Evolutionary conservation across 2,113 vertebrate genomes (phyloP).

Genomic region (Elgaria multicarinata): DNA sequence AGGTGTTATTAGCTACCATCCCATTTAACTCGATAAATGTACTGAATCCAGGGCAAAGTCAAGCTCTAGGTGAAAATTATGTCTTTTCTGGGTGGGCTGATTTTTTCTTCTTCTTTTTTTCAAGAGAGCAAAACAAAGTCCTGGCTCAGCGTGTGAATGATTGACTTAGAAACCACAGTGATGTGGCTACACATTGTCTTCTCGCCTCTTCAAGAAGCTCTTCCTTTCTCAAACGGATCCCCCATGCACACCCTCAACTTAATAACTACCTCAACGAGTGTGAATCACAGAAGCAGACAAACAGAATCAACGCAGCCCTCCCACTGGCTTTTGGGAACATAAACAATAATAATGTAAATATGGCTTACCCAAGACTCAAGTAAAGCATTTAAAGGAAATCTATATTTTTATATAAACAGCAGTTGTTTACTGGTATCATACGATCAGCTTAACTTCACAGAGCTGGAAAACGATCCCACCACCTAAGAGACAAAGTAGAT

Average conservation of each 20-base stretch:
- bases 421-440: constrained; percentile 69
- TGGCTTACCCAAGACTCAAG: constrained; percentile 67
- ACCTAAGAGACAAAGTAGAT: constrained; percentile 42
- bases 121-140: constrained; percentile 50
- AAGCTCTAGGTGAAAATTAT: not conserved
- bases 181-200: constrained; percentile 15
- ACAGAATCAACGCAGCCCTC: constrained; percentile 62
- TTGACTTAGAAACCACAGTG: constrained; percentile 33
- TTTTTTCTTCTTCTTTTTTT: not conserved
- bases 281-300: constrained; percentile 76
- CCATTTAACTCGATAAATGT: constrained; percentile 18
- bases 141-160: constrained; percentile 49
- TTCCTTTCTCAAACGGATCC: constrained; percentile 49
- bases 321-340: constrained; percentile 74
- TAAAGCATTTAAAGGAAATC: constrained; percentile 80
- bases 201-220: not conserved
- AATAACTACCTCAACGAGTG: constrained; percentile 66
- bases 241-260: not conserved
- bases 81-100: constrained; percentile 36
- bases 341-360: constrained; percentile 78
- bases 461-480: constrained; percentile 60
- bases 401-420: constrained; percentile 77
- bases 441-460: constrained; percentile 51
- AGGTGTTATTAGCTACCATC: not conserved
- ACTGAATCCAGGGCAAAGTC: not conserved